Evolutionary conservation across 2,888 invertebrate species (phyloP).

Genomic region (Xanthorhoe designata): DNA sequence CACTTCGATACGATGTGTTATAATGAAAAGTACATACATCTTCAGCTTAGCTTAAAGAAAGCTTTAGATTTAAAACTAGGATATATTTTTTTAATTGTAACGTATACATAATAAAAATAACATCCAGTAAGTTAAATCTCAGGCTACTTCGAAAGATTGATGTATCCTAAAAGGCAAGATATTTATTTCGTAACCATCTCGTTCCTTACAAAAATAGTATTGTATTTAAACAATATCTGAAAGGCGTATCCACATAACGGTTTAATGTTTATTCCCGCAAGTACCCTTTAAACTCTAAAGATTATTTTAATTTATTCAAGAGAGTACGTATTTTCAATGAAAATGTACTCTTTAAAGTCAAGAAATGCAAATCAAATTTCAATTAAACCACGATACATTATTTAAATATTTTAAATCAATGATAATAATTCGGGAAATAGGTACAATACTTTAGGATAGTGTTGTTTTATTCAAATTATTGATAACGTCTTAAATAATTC

Average conservation of each 20-base stretch:
- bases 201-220: too few species aligned
- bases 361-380: slow-evolving; percentile 34
- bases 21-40: too few species aligned
- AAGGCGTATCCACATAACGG: slow-evolving; percentile 15
- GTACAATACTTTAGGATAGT: slow-evolving; percentile 22
- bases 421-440: slow-evolving; percentile 13
- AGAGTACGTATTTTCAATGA: slow-evolving; percentile 26
- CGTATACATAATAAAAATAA: too few species aligned
- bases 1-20: too few species aligned
- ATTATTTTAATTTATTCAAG: slow-evolving; percentile 40
- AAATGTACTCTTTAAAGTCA: slow-evolving; percentile 29
- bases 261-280: slow-evolving; percentile 23
- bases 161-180: too few species aligned
- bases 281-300: slow-evolving; percentile 38
- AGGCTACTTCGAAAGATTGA: too few species aligned
- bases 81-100: too few species aligned
- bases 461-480: slow-evolving; percentile 31
- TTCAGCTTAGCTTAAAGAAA: too few species aligned
- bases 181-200: too few species aligned
- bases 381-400: slow-evolving; percentile 29
- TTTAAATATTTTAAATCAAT: slow-evolving; percentile 24
- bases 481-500: slow-evolving; percentile 15
- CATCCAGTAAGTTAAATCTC: too few species aligned
- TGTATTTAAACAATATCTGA: not conserved
- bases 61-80: too few species aligned